Evolutionary conservation across 1,140 invertebrate species (phyloP), one percentile per base, ranked within the genome.

Genomic region (Hormaphis cornu): DNA sequence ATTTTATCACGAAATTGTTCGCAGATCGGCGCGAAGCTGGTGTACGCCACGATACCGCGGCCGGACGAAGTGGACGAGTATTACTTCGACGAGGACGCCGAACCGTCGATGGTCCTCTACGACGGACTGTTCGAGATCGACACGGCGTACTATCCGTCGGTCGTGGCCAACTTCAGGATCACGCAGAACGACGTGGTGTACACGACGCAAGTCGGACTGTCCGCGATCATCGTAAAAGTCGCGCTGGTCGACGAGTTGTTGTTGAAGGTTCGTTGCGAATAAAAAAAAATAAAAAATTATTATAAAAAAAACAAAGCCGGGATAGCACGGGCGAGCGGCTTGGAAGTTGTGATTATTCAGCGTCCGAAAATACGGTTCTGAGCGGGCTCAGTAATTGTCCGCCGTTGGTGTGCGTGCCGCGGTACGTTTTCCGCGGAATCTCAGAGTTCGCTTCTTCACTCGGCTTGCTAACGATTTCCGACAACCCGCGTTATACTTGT

Each of bases 61-160:
- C 61, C 40, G n/a, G 61, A 66, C 18, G 61, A 66, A 33, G 16
- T 66, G 35, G 28, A 66, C 7, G 61, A 66, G 22, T 66, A 66
- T 33, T 66, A 66, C 16, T 66, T 48, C 14, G 61, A 66, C 28
- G 61, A 66, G 12, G 61, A 66, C 6, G 61, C 24, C 2, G 61
- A 66, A 24, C 22, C 24, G 18, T 14, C 61, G 0, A 66, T 56
- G 33, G n/a, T 71, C 18, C 50, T 71, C 40, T 86, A 84, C 78
- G 76, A 77, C 71, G 84, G 83, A 3, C 76, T 83, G 33, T 74
- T 84, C 42, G 81, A 85, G 75, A 72, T 90, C 48, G 82, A 87
- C 74, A 81, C 83, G 1, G 72, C 86, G 5, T 80, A 85, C 69
- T 86, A 85, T 76, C 83, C 84, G 1, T 84, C 86, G 8, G 82